phyloP scores from a whole-genome alignment of 2,888 invertebrate genomes.

The Blera fallax region DNA sequence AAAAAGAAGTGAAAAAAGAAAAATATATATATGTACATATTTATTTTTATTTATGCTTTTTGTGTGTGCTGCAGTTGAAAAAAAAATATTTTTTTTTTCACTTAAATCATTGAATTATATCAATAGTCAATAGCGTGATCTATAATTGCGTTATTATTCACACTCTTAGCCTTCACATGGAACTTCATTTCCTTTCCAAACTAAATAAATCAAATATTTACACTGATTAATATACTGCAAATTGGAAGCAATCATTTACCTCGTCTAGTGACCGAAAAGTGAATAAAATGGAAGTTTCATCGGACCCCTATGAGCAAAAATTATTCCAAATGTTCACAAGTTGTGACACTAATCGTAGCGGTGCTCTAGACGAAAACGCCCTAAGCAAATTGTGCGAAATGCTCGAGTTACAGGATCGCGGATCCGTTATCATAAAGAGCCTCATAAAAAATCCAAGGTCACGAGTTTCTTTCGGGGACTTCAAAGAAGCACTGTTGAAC shows the following conservation, averaged over 20 bases:
- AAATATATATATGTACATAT: constrained; percentile 44
- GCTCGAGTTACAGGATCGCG: constrained; percentile 89
- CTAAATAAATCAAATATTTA: constrained; percentile 41
- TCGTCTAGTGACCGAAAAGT: constrained; percentile 45
- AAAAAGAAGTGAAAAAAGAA: constrained; percentile 44
- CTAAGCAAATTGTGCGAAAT: constrained; percentile 88
- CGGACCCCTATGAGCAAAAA: constrained; percentile 92
- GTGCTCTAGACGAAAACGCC: constrained; percentile 86
- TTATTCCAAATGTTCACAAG: constrained; percentile 90
- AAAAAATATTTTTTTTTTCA: not conserved
- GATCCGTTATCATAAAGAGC: constrained; percentile 85
- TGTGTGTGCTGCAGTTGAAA: constrained; percentile 25
- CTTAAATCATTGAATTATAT: constrained; percentile 9
- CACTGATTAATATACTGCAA: constrained; percentile 35
- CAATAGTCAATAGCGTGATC: not conserved
- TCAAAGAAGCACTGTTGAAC: constrained; percentile 88
- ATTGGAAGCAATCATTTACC: constrained; percentile 42
- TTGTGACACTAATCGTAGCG: constrained; percentile 87
- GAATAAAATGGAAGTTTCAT: constrained; percentile 74
- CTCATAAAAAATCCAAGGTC: constrained; percentile 82
- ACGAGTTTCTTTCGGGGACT: constrained; percentile 87
- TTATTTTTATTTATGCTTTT: constrained; percentile 45
- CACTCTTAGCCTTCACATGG: constrained; percentile 33
- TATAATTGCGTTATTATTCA: constrained; percentile 30
- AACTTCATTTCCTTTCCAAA: constrained; percentile 41